phyloP scores from a whole-genome alignment of 2,113 vertebrate species.

The Xiphophorus maculatus region DNA sequence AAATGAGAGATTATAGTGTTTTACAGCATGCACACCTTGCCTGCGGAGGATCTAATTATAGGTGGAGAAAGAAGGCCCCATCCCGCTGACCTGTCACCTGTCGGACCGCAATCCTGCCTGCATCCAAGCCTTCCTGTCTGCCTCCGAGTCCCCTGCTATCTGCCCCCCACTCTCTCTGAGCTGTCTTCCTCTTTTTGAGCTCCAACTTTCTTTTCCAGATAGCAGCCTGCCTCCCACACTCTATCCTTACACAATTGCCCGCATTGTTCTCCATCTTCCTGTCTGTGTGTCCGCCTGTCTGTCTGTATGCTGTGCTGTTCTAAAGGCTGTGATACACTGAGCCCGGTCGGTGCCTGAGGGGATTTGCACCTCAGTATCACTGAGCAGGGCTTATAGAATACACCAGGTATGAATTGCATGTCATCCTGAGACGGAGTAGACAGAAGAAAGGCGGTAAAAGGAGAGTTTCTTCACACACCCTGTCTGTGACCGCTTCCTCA shows the following conservation, averaged over 20 bases:
- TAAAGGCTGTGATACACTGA: slow-evolving; percentile 72
- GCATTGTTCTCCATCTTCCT: slow-evolving; percentile 73
- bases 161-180: slow-evolving; percentile 45
- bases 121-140: slow-evolving; percentile 42
- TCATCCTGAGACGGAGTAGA: slow-evolving; percentile 70
- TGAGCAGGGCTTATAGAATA: slow-evolving; percentile 75
- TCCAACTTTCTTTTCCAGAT: slow-evolving; percentile 75
- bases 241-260: slow-evolving; percentile 64
- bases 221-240: slow-evolving; percentile 69
- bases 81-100: slow-evolving; percentile 81
- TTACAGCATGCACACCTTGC: slow-evolving; percentile 81
- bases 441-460: slow-evolving; percentile 74
- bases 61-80: slow-evolving; percentile 84
- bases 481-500: slow-evolving; percentile 80
- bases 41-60: slow-evolving; percentile 92
- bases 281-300: slow-evolving; percentile 62
- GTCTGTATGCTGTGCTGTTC: slow-evolving; percentile 59
- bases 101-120: slow-evolving; percentile 65
- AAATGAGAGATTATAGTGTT: slow-evolving; percentile 86
- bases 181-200: slow-evolving; percentile 58
- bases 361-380: slow-evolving; percentile 75
- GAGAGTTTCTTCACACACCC: slow-evolving; percentile 75
- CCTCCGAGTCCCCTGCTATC: slow-evolving; percentile 58
- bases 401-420: slow-evolving; percentile 78
- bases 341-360: slow-evolving; percentile 69